Percentiles rank a stretch among this genome's conserved stretches.
phyloP scores from a whole-genome alignment of 2,797 vertebrate species.

The Acropternis orthonyx region DNA sequence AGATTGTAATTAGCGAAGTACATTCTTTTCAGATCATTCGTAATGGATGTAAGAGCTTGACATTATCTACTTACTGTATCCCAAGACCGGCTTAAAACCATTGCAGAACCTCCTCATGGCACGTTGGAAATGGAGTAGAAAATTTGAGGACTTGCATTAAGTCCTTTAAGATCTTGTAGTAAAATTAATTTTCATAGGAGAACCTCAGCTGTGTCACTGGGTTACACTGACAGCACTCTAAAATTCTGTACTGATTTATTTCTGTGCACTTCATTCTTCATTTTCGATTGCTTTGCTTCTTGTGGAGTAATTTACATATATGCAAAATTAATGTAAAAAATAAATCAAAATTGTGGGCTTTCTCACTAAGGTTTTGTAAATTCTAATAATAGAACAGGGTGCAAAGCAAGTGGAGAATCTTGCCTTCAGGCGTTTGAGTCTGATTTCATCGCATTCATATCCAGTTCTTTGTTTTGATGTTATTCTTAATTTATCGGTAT shows the following conservation, averaged over 20 bases:
- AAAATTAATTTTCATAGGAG: neutral
- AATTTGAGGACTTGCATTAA: neutral
- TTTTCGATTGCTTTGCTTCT: neutral
- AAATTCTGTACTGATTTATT: neutral
- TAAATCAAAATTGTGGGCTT: neutral
- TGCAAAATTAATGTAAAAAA: neutral
- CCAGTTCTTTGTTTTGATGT: neutral
- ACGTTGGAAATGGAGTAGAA: neutral
- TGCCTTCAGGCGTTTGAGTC: neutral
- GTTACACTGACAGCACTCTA: neutral
- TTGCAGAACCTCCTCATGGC: neutral
- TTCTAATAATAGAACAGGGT: neutral
- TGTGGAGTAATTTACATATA: slow-evolving; percentile 25
- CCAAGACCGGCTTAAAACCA: neutral
- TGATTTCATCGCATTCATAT: neutral
- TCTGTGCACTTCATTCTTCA: neutral
- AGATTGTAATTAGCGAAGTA: neutral
- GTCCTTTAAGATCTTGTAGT: neutral
- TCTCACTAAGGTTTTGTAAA: neutral
- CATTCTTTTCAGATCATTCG: neutral
- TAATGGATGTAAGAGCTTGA: neutral
- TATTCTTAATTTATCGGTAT: neutral
- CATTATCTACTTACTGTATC: neutral
- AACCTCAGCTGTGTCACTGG: neutral
- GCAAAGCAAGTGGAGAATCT: neutral